Evolutionary conservation across 23 tunicate genomes (phyloP), one percentile per base, ranked within the genome.

Genomic region (Halocynthia roretzi): DNA sequence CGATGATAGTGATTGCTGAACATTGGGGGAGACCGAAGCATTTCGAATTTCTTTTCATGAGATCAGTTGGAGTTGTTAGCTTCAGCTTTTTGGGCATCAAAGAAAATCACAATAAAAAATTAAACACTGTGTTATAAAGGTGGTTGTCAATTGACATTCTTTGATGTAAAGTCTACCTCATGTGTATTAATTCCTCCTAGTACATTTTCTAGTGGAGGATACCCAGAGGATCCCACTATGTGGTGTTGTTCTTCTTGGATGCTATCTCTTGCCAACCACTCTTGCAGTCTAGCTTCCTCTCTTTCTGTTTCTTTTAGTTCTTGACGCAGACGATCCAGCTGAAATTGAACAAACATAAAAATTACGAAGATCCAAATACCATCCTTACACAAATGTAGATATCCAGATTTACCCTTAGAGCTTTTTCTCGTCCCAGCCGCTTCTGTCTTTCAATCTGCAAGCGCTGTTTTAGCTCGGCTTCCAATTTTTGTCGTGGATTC

Each of bases 311-410:
- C 78, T 54, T 74, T 74, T 4, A 74, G 31, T 74, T 74, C 78
- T 74, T 74, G 78, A 14, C 78, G 78, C n/a, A 74, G 55, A 8
- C 78, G 61, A 74, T 53, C 19, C 12, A 74, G 56, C 78, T 74
- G 15, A n/a, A 71, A 60, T 31, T 31, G 44, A 31, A 31, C 44
- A 4, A 31, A 0, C 44, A 31, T 31, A 31, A 31, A 31, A 31
- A 31, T 31, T 4, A 31, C 44, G 44, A 31, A 31, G 44, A 31
- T 31, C 4, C 44, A 31, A 31, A 31, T 31, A 31, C 1, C 4
- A 31, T 31, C 44, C 44, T 31, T 31, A 31, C 44, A 31, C 44
- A 1, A 31, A 31, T 31, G 44, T 31, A 0, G 44, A 31, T 31
- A 31, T 31, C 4, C 15, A 50, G 22, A 74, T 22, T 53, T 74